Conservation (phyloP, 2,113 vertebrate genomes). For the Cephalophus harveyi region DNA sequence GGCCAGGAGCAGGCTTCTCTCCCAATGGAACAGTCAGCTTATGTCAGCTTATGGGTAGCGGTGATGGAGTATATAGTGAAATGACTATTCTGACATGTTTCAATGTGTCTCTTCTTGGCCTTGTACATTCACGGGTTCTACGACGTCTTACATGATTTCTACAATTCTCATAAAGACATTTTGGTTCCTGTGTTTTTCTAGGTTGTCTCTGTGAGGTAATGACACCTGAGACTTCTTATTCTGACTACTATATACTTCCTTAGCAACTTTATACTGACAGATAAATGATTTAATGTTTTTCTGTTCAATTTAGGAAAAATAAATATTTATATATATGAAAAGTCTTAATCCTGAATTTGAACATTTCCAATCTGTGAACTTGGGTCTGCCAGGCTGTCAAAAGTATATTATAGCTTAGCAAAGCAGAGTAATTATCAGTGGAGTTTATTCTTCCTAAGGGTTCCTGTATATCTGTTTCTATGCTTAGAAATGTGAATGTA, state of each 20-base stretch:
- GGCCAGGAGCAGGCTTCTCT: neutral
- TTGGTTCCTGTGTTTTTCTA: neutral
- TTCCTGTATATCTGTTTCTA: neutral
- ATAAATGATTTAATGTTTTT: neutral
- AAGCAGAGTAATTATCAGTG: neutral
- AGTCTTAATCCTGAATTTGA: neutral
- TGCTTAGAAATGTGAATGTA: neutral
- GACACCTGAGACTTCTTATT: neutral
- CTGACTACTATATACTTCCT: neutral
- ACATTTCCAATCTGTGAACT: neutral
- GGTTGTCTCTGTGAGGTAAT: neutral
- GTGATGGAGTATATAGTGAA: neutral
- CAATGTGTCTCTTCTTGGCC: neutral
- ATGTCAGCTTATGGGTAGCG: accelerated
- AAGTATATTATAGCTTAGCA: neutral
- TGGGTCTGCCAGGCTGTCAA: neutral
- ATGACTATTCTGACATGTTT: neutral
- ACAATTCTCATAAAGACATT: neutral
- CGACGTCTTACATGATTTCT: neutral
- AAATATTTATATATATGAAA: neutral
- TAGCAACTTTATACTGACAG: neutral
- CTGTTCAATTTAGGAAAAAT: neutral
- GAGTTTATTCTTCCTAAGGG: neutral
- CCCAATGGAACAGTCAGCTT: accelerated
- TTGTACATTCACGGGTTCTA: neutral